phyloP scores from a whole-genome alignment of 2,888 invertebrate genomes.

The Silvanus unidentatus region DNA sequence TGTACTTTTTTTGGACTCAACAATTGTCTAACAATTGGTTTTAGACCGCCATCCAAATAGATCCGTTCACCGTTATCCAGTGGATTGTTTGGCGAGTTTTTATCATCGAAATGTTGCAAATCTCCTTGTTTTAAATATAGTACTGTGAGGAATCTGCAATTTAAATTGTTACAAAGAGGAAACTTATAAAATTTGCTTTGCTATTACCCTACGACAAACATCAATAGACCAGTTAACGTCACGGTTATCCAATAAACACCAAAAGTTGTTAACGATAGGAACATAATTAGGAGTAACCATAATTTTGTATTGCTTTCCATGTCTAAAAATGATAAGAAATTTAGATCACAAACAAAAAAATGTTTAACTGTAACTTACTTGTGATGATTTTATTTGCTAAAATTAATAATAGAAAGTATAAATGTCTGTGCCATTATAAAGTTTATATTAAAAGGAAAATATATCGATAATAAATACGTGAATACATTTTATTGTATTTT shows the following conservation, averaged over 20 bases:
- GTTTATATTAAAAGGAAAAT: too few relatives aligned
- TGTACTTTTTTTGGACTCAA: slow-evolving; percentile 36
- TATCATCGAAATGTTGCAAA: slow-evolving; percentile 40
- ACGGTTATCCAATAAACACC: slow-evolving; percentile 43
- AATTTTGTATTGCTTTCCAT: slow-evolving; percentile 35
- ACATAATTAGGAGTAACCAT: slow-evolving; percentile 43
- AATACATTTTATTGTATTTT: too few relatives aligned
- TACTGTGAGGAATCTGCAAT: slow-evolving; percentile 39
- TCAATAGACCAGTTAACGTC: slow-evolving; percentile 32
- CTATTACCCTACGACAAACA: slow-evolving; percentile 43
- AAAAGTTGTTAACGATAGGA: slow-evolving; percentile 43
- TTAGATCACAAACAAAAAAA: too few relatives aligned
- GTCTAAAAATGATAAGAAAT: slow-evolving; percentile 6
- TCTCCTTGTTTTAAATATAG: slow-evolving; percentile 44
- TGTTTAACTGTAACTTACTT: too few relatives aligned
- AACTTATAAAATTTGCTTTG: not conserved
- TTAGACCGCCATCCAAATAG: slow-evolving; percentile 40
- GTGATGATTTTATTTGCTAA: too few relatives aligned
- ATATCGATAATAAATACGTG: too few relatives aligned
- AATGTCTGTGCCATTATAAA: too few relatives aligned
- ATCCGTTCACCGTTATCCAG: slow-evolving; percentile 38
- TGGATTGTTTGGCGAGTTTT: slow-evolving; percentile 40
- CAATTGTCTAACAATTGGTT: slow-evolving; percentile 35
- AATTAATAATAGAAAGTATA: too few relatives aligned
- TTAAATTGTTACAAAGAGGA: not conserved